Evolutionary conservation across 2,888 invertebrate species (phyloP).

Genomic region (Epinotia brunnichana): DNA sequence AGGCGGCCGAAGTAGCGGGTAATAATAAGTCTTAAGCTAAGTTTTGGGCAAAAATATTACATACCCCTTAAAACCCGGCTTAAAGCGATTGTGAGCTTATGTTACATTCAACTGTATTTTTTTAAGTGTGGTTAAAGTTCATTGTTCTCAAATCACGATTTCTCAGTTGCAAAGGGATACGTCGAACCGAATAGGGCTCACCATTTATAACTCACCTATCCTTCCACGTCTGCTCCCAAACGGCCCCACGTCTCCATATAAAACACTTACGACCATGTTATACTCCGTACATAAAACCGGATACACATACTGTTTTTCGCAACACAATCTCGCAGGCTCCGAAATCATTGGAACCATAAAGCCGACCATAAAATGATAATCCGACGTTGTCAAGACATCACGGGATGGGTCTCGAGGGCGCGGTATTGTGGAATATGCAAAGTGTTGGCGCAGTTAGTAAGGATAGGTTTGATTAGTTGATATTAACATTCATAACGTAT

Average conservation of each 20-base stretch:
- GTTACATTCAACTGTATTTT: too few species aligned
- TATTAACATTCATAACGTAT: not conserved
- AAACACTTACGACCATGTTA: not conserved
- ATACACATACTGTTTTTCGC: constrained; percentile 7
- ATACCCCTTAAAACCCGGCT: not conserved
- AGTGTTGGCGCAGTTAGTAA: constrained; percentile 20
- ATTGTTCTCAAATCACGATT: not conserved
- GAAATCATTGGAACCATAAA: constrained; percentile 25
- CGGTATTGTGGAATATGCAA: constrained; percentile 18
- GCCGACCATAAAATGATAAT: constrained; percentile 28
- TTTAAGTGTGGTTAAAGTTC: too few species aligned
- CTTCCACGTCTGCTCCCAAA: not conserved
- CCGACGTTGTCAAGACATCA: constrained; percentile 19
- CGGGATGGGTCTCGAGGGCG: constrained; percentile 6
- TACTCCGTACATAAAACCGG: not conserved
- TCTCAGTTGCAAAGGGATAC: not conserved
- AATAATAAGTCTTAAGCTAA: not conserved
- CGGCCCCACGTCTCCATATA: not conserved
- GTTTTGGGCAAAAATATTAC: not conserved
- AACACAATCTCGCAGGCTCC: constrained; percentile 23
- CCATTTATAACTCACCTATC: not conserved
- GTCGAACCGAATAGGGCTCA: not conserved
- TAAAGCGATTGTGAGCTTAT: too few species aligned
- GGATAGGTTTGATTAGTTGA: constrained; percentile 24
- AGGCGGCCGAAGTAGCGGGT: not conserved